These are phyloP conservation scores for Hartigia nigra DNA, from an alignment of 2,888 invertebrate genomes.

Conservation along the genomic window DNA sequence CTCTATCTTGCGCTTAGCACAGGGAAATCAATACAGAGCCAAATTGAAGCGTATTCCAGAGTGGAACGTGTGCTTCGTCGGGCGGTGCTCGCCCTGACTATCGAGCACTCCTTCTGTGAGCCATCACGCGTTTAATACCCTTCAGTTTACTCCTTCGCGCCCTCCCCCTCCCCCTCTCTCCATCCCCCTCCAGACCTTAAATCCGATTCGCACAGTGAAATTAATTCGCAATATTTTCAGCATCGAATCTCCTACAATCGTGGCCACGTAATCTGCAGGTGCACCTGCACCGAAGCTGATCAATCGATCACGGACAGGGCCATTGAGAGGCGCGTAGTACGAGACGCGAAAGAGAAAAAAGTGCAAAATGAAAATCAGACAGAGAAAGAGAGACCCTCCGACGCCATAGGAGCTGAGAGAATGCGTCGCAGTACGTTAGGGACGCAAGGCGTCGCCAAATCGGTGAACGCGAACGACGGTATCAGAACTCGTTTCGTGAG, in stretches of 20 bases:
- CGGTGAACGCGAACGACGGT: background rate
- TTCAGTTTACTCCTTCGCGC: background rate
- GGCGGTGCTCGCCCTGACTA: background rate
- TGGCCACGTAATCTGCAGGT: too few species aligned
- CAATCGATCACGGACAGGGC: background rate
- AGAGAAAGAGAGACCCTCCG: background rate
- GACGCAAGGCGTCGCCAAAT: background rate
- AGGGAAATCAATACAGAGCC: conserved; percentile 26
- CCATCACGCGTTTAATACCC: background rate
- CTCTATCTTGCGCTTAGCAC: conserved; percentile 27
- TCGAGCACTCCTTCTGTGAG: background rate
- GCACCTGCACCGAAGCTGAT: background rate
- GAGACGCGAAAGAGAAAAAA: background rate
- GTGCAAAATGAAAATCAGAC: background rate
- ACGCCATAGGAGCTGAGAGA: background rate
- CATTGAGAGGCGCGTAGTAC: background rate
- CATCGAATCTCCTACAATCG: background rate
- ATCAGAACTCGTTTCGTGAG: background rate
- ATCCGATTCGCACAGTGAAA: background rate
- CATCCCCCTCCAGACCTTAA: background rate
- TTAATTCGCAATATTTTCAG: background rate
- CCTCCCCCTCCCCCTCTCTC: background rate
- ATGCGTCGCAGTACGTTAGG: background rate
- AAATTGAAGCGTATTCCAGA: conserved; percentile 12
- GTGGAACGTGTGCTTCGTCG: background rate